Evolutionary conservation across 2,888 invertebrate genomes (phyloP).

Genomic region (Tinea pellionella): DNA sequence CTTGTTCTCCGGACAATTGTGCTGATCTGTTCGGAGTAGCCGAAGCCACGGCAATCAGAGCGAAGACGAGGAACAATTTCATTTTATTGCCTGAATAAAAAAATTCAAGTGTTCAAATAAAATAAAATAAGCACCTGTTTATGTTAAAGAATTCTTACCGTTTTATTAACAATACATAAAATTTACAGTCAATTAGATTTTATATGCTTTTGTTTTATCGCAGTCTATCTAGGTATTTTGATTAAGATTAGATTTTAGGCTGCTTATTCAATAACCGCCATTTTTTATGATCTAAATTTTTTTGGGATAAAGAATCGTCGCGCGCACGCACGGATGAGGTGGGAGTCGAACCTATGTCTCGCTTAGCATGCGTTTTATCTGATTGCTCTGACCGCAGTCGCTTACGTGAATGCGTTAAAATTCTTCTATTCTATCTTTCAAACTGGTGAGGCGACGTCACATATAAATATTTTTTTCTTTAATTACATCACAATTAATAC

Average conservation of each 20-base stretch:
- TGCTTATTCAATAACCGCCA: neutral
- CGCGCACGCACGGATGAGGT: too few relatives aligned
- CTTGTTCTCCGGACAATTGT: constrained; percentile 18
- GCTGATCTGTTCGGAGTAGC: constrained; percentile 24
- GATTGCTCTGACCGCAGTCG: too few relatives aligned
- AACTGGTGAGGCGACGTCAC: too few relatives aligned
- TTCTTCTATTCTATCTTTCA: too few relatives aligned
- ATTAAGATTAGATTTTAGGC: neutral
- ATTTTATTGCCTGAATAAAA: constrained; percentile 24
- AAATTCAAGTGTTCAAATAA: constrained; percentile 8
- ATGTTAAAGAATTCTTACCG: neutral
- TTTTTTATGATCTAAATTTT: neutral
- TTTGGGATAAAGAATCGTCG: too few relatives aligned
- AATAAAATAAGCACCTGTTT: neutral
- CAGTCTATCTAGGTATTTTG: neutral
- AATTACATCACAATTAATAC: too few relatives aligned
- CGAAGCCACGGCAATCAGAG: constrained; percentile 39
- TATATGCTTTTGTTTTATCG: neutral
- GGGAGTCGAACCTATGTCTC: too few relatives aligned
- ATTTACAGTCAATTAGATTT: neutral
- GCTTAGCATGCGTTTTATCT: too few relatives aligned
- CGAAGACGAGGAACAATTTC: constrained; percentile 44
- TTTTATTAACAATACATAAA: neutral
- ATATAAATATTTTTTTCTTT: too few relatives aligned
- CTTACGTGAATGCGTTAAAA: too few relatives aligned